These are phyloP conservation scores for Datnioides undecimradiatus DNA, from an alignment of 2,113 vertebrate species.

Conservation along the genomic window DNA sequence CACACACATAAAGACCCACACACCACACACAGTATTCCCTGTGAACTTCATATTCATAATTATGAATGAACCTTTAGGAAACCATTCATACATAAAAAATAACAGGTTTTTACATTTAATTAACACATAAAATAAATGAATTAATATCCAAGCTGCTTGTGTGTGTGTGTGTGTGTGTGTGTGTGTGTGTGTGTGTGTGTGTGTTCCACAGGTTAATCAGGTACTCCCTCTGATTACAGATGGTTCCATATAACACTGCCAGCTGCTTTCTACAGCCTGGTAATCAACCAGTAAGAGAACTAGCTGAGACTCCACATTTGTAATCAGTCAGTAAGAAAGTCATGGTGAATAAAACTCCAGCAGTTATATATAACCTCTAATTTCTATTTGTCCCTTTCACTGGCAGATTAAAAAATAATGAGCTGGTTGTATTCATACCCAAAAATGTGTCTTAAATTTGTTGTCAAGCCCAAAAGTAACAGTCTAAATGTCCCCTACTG, in stretches of 20 bases:
- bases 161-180: neutral
- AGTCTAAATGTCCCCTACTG: too few species aligned
- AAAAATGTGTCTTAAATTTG: neutral
- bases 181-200: slow-evolving; percentile 14
- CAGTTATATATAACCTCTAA: slow-evolving; percentile 1
- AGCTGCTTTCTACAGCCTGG: slow-evolving; percentile 12
- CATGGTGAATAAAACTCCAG: slow-evolving; percentile 26
- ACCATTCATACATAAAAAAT: neutral
- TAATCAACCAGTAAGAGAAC: slow-evolving; percentile 51
- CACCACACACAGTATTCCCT: neutral
- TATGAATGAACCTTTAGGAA: neutral
- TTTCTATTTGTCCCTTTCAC: slow-evolving; percentile 9
- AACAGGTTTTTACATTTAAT: neutral
- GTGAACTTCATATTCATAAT: neutral
- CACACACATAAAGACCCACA: slow-evolving; percentile 7
- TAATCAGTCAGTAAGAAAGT: slow-evolving; percentile 37
- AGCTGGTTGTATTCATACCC: neutral
- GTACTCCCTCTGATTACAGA: slow-evolving; percentile 35
- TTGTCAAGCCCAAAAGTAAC: neutral
- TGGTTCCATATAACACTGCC: slow-evolving; percentile 34
- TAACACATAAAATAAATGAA: neutral
- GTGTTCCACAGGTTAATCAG: slow-evolving; percentile 12
- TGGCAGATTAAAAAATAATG: slow-evolving; percentile 8
- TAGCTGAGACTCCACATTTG: slow-evolving; percentile 26
- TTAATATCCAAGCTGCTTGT: neutral